These are phyloP conservation scores for Isurus oxyrinchus DNA, from an alignment of 2,113 vertebrate species.

Conservation along the genomic window DNA sequence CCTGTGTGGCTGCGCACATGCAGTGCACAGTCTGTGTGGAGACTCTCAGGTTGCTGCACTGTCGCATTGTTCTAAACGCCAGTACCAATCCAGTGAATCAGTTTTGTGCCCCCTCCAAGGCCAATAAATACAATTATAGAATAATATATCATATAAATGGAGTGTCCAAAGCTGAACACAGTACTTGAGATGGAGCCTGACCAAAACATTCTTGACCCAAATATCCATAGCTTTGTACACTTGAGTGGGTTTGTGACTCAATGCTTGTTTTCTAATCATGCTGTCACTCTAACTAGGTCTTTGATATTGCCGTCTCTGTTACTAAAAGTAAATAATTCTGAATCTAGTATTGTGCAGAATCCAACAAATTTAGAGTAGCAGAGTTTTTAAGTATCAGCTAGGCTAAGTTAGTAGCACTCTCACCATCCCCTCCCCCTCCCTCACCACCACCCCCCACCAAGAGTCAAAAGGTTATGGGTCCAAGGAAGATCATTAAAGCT, in stretches of 20 bases:
- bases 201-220: not conserved
- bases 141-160: not conserved
- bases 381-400: not conserved
- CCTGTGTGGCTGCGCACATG: too few relatives aligned
- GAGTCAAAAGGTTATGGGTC: not conserved
- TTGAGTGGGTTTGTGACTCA: not conserved
- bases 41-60: not conserved
- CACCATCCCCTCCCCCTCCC: not conserved
- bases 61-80: not conserved
- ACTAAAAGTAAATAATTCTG: not conserved
- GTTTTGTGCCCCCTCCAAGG: not conserved
- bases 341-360: not conserved
- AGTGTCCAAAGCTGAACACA: not conserved
- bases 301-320: not conserved
- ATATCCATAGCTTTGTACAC: not conserved
- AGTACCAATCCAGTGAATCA: not conserved
- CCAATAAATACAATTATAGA: not conserved
- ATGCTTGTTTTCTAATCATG: not conserved
- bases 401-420: not conserved
- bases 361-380: not conserved
- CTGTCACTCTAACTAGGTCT: not conserved
- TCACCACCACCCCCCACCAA: not conserved
- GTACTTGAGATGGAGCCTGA: not conserved
- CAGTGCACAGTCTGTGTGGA: not conserved
- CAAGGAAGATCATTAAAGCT: not conserved